Evolutionary conservation across 1,140 invertebrate genomes (phyloP), one percentile per base, ranked within the genome.

Genomic region (Hyposmocoma kahamanoa): DNA sequence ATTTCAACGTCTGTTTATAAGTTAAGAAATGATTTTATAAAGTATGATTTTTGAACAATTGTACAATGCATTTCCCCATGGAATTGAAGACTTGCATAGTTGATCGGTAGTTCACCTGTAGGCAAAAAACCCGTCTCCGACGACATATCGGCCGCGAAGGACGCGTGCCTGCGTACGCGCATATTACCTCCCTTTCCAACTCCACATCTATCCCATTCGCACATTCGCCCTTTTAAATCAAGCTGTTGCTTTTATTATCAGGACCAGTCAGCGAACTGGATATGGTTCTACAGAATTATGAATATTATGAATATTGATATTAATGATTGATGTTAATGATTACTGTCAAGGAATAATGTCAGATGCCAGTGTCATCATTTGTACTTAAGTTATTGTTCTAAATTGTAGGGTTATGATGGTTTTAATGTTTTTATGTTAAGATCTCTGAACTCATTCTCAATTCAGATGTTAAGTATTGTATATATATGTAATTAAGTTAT

Each of bases 121-220:
- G 51, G 59, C 6, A 53, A 71, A 82, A 80, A 77, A 78, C 70
- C 61, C 59, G 18, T 46, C 49, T 47, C 50, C 50, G 45, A 53
- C 51, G 50, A 54, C 58, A 55, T 60, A 64, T 58, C 63, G 65
- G 68, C 62, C 67, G 58, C 68, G 67, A 83, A 77, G 72, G 73
- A 78, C 76, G 74, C 74, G 61, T 72, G 74, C 67, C 62, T 64
- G 62, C 67, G 67, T 71, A 73, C 65, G 57, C 63, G 63, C 67
- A 69, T 71, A 20, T 22, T 9, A 30, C 43, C 3, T 69, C 67
- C 54, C 50, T 1, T 43, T 67, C 52, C 28, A 46, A 22, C 59
- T 15, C 47, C 41, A 45, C 41, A n/a, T 50, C 50, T 52, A 44
- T 65, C 60, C 62, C 67, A 10, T 20, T 41, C 11, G 11, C 38